A percentile compares a stretch with the other conserved stretches of the same genome.
Evolutionary conservation across 2,113 vertebrate species (phyloP).

Genomic region (Saccopteryx leptura): DNA sequence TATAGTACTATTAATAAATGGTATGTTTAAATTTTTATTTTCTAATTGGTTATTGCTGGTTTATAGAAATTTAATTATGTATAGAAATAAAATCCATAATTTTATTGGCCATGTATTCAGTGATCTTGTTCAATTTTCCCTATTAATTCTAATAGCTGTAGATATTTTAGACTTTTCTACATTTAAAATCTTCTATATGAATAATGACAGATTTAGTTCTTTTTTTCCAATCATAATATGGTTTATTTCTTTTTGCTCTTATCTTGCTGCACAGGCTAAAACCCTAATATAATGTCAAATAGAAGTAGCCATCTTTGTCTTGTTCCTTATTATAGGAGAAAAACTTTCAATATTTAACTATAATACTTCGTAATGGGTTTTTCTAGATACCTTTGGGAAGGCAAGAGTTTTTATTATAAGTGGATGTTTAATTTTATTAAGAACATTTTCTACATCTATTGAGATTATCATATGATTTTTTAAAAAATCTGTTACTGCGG

Average conservation of each 20-base stretch:
- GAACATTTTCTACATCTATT: neutral
- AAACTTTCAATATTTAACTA: neutral
- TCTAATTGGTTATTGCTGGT: neutral
- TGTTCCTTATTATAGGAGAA: neutral
- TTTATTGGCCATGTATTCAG: neutral
- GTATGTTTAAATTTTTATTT: neutral
- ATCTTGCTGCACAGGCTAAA: neutral
- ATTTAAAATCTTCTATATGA: neutral
- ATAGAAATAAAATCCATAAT: neutral
- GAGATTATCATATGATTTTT: neutral
- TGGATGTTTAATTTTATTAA: neutral
- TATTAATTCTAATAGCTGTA: neutral
- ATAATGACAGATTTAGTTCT: conserved; percentile 5
- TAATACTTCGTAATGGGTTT: neutral
- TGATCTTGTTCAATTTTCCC: neutral
- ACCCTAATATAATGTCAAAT: neutral
- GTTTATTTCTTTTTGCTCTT: neutral
- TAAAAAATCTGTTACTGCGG: neutral
- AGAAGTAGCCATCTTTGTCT: neutral
- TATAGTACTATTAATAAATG: neutral
- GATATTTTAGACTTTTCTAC: neutral
- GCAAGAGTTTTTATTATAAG: neutral
- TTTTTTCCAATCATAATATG: neutral
- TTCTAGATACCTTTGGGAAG: neutral
- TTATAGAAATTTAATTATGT: neutral